Evolutionary conservation across 2,113 vertebrate species (phyloP), one percentile per base, ranked within the genome.

Genomic region (Pachypanchax playfairii): DNA sequence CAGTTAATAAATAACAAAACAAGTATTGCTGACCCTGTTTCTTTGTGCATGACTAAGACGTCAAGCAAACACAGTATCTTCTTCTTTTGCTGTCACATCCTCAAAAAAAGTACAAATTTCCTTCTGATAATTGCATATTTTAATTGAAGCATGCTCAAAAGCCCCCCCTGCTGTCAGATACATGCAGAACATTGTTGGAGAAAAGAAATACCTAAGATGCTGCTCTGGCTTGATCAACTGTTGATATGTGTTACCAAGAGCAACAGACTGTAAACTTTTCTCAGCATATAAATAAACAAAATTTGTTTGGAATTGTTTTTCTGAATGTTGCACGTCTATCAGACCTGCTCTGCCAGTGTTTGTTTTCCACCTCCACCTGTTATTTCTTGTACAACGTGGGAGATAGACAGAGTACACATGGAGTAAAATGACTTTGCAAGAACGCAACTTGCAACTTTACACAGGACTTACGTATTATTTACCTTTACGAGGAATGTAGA

Each of bases 121-220:
- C 22, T 31, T 15, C 31, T 70, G 18, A 57, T 70, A 48, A 14
- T 22, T 75, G 28, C 21, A 42, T 54, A 48, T 43, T 41, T 61
- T 29, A 12, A 47, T n/a, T 1, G 38, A 21, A 57, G 31, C 43
- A 53, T 53, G 65, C 60, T 73, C 75, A 64, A 59, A 77, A 86
- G 88, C 86, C 54, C 78, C 82, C 73, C 80, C 86, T 86, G 72
- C 58, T 87, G 86, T 41, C 44, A n/a, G 5, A 9, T 48, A 64
- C 36, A 57, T 20, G 57, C 44, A 62, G 21, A 39, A 52, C 66
- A 64, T 26, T 57, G 22, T 21, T 12, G 20, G 5, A 26, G 21
- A 61, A 20, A 28, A 22, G 42, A 13, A 26, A 28, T 15, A 14
- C 18, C 13, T 3, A 15, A 6, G 49, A 22, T 13, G 26, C 53